Evolutionary conservation across 2,113 vertebrate genomes (phyloP).

Genomic region (Apodemus speciosus): DNA sequence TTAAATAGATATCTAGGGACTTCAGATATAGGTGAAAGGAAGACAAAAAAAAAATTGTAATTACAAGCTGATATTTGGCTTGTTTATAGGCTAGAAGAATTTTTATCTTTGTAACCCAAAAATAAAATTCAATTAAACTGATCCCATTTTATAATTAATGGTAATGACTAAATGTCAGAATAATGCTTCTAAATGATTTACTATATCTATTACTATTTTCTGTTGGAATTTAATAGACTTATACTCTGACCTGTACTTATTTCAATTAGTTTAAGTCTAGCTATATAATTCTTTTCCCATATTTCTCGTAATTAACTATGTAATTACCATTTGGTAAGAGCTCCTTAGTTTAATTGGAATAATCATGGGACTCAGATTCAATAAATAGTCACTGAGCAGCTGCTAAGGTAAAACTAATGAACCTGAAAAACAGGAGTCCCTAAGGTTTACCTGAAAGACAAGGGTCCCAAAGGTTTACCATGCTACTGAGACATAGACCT

Average conservation of each 20-base stretch:
- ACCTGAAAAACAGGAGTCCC: conserved; percentile 26
- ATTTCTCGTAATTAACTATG: conserved; percentile 58
- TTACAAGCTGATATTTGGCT: not conserved
- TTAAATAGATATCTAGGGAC: not conserved
- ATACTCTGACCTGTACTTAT: conserved; percentile 42
- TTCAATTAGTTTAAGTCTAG: conserved; percentile 54
- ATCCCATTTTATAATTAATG: conserved; percentile 18
- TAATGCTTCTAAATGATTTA: conserved; percentile 43
- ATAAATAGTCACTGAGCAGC: conserved; percentile 51
- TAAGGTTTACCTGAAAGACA: conserved; percentile 7
- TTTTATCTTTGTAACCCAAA: conserved; percentile 36
- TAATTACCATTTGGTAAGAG: conserved; percentile 62
- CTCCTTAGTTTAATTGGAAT: conserved; percentile 64
- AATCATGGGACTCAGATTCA: conserved; percentile 33
- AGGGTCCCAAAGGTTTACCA: not conserved
- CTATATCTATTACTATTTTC: not conserved
- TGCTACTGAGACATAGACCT: not conserved
- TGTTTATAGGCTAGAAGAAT: not conserved
- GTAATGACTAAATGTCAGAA: conserved; percentile 45
- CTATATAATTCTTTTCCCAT: conserved; percentile 29
- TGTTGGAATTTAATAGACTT: conserved; percentile 50
- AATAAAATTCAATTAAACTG: conserved; percentile 15
- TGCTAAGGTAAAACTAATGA: conserved; percentile 21
- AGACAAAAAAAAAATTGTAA: not conserved
- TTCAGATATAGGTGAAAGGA: not conserved